A percentile compares a stretch with the other conserved stretches of the same genome.
phyloP scores from a whole-genome alignment of 2,113 vertebrate species.

The Alligator mississippiensis region DNA sequence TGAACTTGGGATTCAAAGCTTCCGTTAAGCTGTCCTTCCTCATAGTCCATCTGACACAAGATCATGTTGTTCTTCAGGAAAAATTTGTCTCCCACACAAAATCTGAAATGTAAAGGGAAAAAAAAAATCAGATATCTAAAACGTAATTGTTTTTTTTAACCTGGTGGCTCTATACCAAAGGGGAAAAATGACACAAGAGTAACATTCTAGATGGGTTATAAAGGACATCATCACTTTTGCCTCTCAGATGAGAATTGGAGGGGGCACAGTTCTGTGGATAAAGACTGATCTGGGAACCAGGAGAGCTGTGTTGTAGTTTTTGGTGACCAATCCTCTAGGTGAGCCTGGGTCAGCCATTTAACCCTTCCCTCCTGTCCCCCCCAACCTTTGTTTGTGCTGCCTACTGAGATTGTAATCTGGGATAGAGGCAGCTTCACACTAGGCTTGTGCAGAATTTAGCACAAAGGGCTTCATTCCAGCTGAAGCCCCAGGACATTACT shows the following conservation, averaged over 20 bases:
- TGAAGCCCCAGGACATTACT: rapidly evolving
- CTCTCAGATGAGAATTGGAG: not conserved
- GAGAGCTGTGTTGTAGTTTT: not conserved
- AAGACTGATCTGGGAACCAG: rapidly evolving
- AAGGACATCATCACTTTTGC: not conserved
- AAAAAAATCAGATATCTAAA: not conserved
- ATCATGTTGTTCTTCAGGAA: slow-evolving; percentile 99
- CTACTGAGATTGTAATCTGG: not conserved
- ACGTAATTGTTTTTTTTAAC: not conserved
- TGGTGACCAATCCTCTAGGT: not conserved
- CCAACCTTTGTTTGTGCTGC: not conserved
- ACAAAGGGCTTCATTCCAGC: not conserved
- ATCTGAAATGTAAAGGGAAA: slow-evolving; percentile 81
- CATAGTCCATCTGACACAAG: slow-evolving; percentile 99
- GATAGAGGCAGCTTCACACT: not conserved
- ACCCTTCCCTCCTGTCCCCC: rapidly evolving
- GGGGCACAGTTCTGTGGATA: not conserved
- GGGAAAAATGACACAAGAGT: not conserved
- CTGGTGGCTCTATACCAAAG: too few species aligned
- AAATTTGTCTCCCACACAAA: slow-evolving; percentile 99
- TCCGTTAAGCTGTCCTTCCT: slow-evolving; percentile 98
- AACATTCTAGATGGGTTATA: not conserved
- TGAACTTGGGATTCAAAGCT: slow-evolving; percentile 98
- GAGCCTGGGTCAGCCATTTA: rapidly evolving
- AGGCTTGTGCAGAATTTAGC: rapidly evolving